Evolutionary conservation across 2,113 vertebrate species (phyloP).

Genomic region (Morone saxatilis): DNA sequence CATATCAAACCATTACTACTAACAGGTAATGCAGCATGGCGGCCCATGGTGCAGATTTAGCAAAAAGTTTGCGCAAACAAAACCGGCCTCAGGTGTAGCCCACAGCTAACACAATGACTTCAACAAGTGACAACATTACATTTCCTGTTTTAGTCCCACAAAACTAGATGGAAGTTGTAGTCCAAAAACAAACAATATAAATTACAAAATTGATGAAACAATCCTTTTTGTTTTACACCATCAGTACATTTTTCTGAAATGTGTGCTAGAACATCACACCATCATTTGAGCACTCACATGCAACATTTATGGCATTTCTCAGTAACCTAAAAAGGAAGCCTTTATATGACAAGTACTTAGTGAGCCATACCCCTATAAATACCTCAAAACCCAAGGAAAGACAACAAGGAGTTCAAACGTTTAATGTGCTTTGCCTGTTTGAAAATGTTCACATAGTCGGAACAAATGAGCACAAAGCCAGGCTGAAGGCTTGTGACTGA

Average conservation of each 20-base stretch:
- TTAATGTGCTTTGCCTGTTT: conserved; percentile 2
- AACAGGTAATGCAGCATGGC: background rate
- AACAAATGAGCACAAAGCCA: conserved; percentile 35
- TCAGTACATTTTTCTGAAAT: background rate
- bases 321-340: background rate
- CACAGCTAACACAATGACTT: background rate
- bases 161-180: background rate
- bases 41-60: background rate
- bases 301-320: background rate
- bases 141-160: background rate
- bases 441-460: conserved; percentile 13
- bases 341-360: too few species aligned
- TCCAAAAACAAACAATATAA: background rate
- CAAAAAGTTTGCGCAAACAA: background rate
- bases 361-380: background rate
- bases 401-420: background rate
- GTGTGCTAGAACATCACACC: background rate
- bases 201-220: background rate
- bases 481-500: conserved; percentile 45
- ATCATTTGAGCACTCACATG: background rate
- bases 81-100: background rate
- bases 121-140: background rate
- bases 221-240: background rate
- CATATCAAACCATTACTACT: background rate
- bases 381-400: background rate